Percentiles rank a stretch among this genome's conserved stretches.
Evolutionary conservation across 2,888 invertebrate genomes (phyloP).

Genomic region (Oxyteleia sp.): DNA sequence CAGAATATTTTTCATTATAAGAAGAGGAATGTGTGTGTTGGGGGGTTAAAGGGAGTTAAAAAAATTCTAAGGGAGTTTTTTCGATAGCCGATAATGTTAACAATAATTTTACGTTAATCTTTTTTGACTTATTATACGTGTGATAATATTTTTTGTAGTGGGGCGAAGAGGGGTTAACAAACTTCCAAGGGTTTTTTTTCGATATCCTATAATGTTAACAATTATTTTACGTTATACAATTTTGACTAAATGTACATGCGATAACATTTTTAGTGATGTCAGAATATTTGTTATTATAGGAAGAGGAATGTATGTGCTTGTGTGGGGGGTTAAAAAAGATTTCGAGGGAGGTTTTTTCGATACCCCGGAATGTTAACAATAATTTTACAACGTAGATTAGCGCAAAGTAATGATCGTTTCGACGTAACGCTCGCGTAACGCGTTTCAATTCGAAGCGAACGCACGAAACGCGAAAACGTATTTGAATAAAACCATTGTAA

Average conservation of each 20-base stretch:
- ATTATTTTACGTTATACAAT: slow-evolving; percentile 33
- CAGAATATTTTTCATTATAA: too few relatives aligned
- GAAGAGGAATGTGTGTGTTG: too few relatives aligned
- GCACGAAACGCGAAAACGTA: slow-evolving; percentile 45
- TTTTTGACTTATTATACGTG: slow-evolving; percentile 39
- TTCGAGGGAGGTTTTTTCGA: too few relatives aligned
- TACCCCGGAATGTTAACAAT: slow-evolving; percentile 30
- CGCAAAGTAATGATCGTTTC: slow-evolving; percentile 26
- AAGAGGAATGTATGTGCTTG: too few relatives aligned
- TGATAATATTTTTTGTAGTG: slow-evolving; percentile 43
- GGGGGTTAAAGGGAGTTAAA: too few relatives aligned
- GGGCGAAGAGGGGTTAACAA: too few relatives aligned
- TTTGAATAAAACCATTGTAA: slow-evolving; percentile 69
- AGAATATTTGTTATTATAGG: too few relatives aligned
- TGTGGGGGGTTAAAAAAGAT: too few relatives aligned
- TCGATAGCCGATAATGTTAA: too few relatives aligned
- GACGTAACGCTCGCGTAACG: slow-evolving; percentile 52
- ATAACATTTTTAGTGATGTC: slow-evolving; percentile 41
- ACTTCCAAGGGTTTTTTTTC: too few relatives aligned
- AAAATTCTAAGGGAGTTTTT: too few relatives aligned
- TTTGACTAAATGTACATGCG: slow-evolving; percentile 39
- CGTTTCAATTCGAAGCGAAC: slow-evolving; percentile 48
- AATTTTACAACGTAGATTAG: slow-evolving; percentile 37
- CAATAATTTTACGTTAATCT: slow-evolving; percentile 27
- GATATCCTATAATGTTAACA: too few relatives aligned